phyloP scores from a whole-genome alignment of 2,797 vertebrate species.

The Lophius americanus region DNA sequence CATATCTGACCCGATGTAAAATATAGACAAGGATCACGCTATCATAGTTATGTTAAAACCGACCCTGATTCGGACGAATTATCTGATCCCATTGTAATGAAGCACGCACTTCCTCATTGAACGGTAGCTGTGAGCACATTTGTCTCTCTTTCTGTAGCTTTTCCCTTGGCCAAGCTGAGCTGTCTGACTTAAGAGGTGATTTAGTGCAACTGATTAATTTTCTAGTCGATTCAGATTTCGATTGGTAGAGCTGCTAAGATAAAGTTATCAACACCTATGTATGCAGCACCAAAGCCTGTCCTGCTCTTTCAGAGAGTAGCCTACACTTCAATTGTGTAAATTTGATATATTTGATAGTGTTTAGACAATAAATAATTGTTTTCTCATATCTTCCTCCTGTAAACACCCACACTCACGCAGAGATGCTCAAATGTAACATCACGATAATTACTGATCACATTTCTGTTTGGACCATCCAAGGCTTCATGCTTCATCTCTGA shows the following conservation, averaged over 20 bases:
- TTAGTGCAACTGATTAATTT: conserved; percentile 14
- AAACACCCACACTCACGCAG: too few relatives aligned
- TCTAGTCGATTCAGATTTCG: conserved; percentile 9
- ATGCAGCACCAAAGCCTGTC: too few relatives aligned
- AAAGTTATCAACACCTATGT: conserved; percentile 10
- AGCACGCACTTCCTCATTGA: neutral
- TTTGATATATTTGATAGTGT: neutral
- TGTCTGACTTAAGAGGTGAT: conserved; percentile 26
- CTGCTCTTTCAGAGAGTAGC: neutral
- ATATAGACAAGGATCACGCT: too few relatives aligned
- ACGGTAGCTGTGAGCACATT: conserved; percentile 16
- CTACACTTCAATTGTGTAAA: neutral
- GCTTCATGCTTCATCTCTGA: too few relatives aligned
- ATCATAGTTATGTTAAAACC: neutral
- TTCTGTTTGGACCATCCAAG: too few relatives aligned
- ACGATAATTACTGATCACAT: too few relatives aligned
- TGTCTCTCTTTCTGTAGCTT: conserved; percentile 14
- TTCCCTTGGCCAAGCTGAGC: conserved; percentile 6
- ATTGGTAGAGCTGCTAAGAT: conserved; percentile 1
- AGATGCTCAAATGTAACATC: too few relatives aligned
- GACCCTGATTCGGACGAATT: conserved; percentile 15
- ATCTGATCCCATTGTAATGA: neutral
- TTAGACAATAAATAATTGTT: too few relatives aligned
- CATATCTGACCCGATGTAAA: too few relatives aligned
- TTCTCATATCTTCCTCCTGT: too few relatives aligned